Evolutionary conservation across 2,888 invertebrate species (phyloP).

Genomic region (Dryococelus australis): DNA sequence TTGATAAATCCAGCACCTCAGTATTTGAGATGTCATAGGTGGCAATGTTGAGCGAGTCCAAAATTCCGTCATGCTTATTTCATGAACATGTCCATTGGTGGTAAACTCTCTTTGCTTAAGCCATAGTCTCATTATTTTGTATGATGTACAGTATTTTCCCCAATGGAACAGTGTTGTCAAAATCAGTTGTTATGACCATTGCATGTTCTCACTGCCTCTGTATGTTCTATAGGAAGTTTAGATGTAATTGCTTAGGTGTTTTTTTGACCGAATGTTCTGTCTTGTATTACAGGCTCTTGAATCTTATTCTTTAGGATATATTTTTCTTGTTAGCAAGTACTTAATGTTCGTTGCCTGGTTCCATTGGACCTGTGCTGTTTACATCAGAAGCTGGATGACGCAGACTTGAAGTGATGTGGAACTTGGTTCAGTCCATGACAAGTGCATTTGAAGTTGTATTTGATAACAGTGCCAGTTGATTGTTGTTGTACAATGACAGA

Average conservation of each 20-base stretch:
- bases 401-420: background rate
- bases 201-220: background rate
- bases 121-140: background rate
- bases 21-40: no score
- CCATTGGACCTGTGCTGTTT: background rate
- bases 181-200: background rate
- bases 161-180: background rate
- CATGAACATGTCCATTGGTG: background rate
- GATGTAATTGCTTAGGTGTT: background rate
- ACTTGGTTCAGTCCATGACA: background rate
- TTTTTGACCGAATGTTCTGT: background rate
- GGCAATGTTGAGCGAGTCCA: no score
- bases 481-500: background rate
- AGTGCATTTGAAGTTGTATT: constrained; percentile 1
- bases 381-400: background rate
- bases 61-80: no score
- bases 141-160: background rate
- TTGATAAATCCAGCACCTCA: no score
- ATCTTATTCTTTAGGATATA: background rate
- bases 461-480: background rate
- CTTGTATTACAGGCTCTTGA: background rate
- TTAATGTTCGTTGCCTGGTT: background rate
- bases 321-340: background rate
- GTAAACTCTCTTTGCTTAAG: background rate
- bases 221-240: background rate